phyloP scores from a whole-genome alignment of 2,888 invertebrate species.

The Bruchidius siliquastri region DNA sequence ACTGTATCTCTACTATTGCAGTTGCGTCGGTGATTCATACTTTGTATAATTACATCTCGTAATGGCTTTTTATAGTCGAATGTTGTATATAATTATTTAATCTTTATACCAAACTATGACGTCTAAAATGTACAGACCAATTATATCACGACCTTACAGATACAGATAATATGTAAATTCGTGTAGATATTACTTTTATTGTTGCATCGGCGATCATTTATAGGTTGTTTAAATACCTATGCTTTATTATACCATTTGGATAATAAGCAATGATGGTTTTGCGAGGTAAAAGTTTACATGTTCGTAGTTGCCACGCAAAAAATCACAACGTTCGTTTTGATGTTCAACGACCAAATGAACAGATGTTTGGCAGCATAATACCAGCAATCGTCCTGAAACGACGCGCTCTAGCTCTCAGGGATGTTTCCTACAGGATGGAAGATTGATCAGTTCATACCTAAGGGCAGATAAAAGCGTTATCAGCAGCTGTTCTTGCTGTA shows the following conservation, averaged over 20 bases:
- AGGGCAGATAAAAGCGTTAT: too few species aligned
- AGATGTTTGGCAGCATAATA: too few species aligned
- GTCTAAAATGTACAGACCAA: background rate
- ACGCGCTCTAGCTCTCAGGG: too few species aligned
- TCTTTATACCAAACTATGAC: background rate
- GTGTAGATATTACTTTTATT: background rate
- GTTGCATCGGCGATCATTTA: background rate
- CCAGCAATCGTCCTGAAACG: too few species aligned
- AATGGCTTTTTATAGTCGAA: background rate
- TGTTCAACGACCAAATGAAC: too few species aligned
- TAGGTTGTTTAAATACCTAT: background rate
- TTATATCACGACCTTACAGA: background rate
- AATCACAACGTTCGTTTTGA: too few species aligned
- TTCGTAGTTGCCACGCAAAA: too few species aligned
- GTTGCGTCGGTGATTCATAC: background rate
- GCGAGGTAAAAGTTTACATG: too few species aligned
- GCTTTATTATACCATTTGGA: background rate
- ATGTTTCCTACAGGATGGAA: too few species aligned
- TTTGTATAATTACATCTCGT: background rate
- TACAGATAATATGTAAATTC: background rate
- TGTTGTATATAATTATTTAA: background rate
- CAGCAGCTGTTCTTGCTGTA: too few species aligned
- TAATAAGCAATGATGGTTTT: background rate
- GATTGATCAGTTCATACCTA: too few species aligned
- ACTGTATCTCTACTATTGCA: background rate